Conservation (phyloP, 2,888 invertebrate genomes). For the Nebria salina region DNA sequence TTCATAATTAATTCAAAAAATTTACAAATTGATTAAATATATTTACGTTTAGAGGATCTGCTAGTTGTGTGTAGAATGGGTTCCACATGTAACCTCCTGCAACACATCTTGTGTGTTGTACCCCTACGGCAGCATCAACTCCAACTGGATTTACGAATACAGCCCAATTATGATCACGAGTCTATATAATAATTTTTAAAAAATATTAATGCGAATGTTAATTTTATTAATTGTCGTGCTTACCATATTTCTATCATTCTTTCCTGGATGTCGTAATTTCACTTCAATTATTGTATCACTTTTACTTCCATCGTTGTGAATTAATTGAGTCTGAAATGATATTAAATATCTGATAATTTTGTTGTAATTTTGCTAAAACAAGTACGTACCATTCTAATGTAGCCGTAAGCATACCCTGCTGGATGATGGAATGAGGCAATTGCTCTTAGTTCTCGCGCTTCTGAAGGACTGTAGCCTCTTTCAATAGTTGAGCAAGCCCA, state of each 20-base stretch:
- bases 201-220: neutral
- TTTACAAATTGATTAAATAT: neutral
- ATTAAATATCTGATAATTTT: no score
- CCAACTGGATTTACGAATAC: constrained; percentile 92
- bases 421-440: constrained; percentile 94
- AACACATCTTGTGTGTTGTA: constrained; percentile 82
- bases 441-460: constrained; percentile 85
- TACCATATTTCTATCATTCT: constrained; percentile 82
- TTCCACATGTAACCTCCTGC: constrained; percentile 94
- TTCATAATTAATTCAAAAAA: neutral
- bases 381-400: constrained; percentile 77
- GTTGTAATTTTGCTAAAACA: neutral
- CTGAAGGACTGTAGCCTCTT: constrained; percentile 87
- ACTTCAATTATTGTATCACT: constrained; percentile 93
- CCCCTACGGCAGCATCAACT: constrained; percentile 87
- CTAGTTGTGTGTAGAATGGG: constrained; percentile 88
- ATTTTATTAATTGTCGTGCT: constrained; percentile 52
- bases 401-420: constrained; percentile 84
- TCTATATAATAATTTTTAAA: constrained; percentile 66
- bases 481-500: constrained; percentile 89
- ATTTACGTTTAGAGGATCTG: constrained; percentile 86
- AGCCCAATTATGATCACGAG: constrained; percentile 87
- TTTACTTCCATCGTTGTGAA: constrained; percentile 85
- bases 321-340: constrained; percentile 76
- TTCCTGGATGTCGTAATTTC: constrained; percentile 87